These are phyloP conservation scores for Talpa occidentalis DNA, from an alignment of 2,113 vertebrate genomes.

Conservation along the genomic window DNA sequence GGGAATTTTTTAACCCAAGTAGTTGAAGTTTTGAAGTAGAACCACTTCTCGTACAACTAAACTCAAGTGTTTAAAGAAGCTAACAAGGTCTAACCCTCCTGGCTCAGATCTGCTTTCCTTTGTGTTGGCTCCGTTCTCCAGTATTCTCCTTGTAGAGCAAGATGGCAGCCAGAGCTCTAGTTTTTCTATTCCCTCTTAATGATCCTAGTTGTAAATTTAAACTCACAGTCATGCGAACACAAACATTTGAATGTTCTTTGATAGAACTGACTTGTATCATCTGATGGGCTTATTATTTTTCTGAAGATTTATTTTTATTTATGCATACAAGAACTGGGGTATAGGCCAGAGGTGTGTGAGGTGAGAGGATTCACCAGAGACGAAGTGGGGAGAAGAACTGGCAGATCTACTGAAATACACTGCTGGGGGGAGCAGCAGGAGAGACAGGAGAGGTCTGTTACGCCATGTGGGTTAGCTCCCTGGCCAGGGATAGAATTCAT, in stretches of 20 bases:
- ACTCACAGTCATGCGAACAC: neutral
- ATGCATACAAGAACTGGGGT: too few species aligned
- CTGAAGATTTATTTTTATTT: too few species aligned
- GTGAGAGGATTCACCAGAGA: too few species aligned
- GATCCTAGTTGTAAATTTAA: neutral
- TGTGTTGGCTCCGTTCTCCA: neutral
- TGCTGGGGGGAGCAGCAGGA: too few species aligned
- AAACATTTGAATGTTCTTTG: neutral
- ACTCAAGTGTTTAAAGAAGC: neutral
- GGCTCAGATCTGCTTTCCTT: neutral
- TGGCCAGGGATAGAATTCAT: too few species aligned
- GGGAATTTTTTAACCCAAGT: neutral
- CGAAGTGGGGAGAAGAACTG: too few species aligned
- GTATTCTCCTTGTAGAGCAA: neutral
- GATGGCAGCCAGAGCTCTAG: neutral
- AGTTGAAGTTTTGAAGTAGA: neutral
- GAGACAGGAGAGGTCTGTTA: too few species aligned
- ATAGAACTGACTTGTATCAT: neutral
- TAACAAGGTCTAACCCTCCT: accelerated
- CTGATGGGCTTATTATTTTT: neutral
- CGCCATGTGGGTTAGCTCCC: too few species aligned
- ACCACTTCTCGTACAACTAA: neutral
- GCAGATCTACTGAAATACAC: too few species aligned
- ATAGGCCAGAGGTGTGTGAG: too few species aligned
- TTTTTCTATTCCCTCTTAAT: neutral